Evolutionary conservation across 2,888 invertebrate genomes (phyloP), one percentile per base, ranked within the genome.

Genomic region (Phymatocera aterrima): DNA sequence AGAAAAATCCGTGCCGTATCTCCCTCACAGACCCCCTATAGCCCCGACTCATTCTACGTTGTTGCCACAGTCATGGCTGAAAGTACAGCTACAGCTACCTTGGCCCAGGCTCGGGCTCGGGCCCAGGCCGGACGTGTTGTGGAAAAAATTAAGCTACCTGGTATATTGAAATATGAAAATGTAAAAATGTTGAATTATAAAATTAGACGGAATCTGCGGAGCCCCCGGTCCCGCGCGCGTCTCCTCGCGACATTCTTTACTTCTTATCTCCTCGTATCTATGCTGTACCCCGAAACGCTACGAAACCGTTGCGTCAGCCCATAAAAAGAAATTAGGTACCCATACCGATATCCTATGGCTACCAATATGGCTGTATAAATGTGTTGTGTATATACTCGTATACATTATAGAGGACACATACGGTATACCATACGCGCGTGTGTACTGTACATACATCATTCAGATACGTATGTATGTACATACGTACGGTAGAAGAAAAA

Each of bases 1-100:
- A 88, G 89, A 90, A 90, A 90, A 90, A 90, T 90, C 87, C 90
- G 90, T 90, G 90, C 90, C 90, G 87, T 90, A 90, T 90, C 90
- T 90, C 80, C 82, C 82, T 37, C 74, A 31, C 78, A 64, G 81
- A 82, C 86, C 15, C 68, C 68, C 65, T 28, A 15, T n/a, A 24
- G 15, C 68, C 68, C 21, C 43, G 65, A 15, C 65, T 64, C 61
- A n/a, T 34, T 6, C 68, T 46, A 68, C 21, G 40, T 68, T 28
- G 43, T 68, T 46, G 43, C 68, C 43, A 15, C 68, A 46, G 34
- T 21, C 65, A 68, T 21, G 15, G 10, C 43, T 12, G n/a, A n/a
- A n/a, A n/a, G n/a, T n/a, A 46, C 43, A 28, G 40, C 46, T 21
- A 68, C 43, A 34, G 12, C 43, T 43, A 43, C 46, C 31, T 48